Conservation (phyloP, 92 coral and sea anemone genomes). For the Phenganax stokvisi region DNA sequence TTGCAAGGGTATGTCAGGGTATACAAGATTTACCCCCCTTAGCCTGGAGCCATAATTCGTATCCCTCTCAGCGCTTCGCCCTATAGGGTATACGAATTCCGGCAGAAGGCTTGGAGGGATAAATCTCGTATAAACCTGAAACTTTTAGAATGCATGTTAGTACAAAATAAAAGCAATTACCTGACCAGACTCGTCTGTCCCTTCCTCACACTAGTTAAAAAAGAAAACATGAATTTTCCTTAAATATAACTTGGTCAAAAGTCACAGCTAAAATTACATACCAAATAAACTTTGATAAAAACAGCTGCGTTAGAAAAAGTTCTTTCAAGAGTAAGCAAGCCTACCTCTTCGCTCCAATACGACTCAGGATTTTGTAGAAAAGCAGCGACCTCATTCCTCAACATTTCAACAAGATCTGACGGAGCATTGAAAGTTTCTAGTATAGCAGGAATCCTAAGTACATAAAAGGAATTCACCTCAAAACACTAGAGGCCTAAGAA, state of each 20-base stretch:
- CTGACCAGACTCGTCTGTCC: conserved; percentile 28
- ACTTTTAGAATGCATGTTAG: not conserved
- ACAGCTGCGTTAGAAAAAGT: not conserved
- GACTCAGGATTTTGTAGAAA: conserved; percentile 61
- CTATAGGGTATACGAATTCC: no score
- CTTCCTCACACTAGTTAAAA: not conserved
- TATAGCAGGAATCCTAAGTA: conserved; percentile 58
- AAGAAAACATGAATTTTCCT: not conserved
- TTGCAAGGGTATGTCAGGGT: no score
- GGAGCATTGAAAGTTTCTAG: conserved; percentile 65
- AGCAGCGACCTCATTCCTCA: conserved; percentile 59
- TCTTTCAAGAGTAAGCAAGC: not conserved
- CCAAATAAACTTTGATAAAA: not conserved
- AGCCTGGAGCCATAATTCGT: no score
- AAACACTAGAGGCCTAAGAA: not conserved
- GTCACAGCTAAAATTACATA: not conserved
- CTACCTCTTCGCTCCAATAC: conserved; percentile 72
- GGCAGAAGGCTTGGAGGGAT: no score
- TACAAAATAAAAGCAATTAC: not conserved
- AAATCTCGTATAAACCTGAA: not conserved
- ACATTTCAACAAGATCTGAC: conserved; percentile 55
- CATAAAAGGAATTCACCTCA: not conserved
- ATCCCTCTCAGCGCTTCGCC: no score
- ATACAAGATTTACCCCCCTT: no score
- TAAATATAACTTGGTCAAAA: not conserved